Evolutionary conservation across 2,888 invertebrate species (phyloP).

Genomic region (Platycheirus albimanus): DNA sequence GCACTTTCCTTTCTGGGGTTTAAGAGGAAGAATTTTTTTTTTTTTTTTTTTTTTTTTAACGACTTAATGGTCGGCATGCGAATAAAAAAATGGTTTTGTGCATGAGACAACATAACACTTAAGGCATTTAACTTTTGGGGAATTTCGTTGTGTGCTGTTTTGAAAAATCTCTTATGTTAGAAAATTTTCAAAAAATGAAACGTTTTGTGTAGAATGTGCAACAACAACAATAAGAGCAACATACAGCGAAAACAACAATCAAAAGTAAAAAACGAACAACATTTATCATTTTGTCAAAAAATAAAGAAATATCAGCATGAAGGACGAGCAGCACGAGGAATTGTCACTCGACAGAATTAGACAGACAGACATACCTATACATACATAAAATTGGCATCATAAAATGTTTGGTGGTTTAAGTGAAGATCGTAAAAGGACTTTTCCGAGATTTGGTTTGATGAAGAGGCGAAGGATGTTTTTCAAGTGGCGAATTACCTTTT

Average conservation of each 20-base stretch:
- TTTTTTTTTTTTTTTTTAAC: slow-evolving; percentile 9
- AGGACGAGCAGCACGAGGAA: slow-evolving; percentile 13
- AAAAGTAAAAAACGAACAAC: slow-evolving; percentile 45
- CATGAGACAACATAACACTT: slow-evolving; percentile 60
- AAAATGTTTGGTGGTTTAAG: slow-evolving; percentile 36
- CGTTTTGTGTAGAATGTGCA: neutral
- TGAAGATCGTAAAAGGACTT: slow-evolving; percentile 28
- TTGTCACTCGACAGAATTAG: neutral
- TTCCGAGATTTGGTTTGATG: slow-evolving; percentile 3
- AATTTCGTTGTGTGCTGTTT: slow-evolving; percentile 8
- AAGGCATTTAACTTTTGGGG: slow-evolving; percentile 42
- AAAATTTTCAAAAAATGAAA: slow-evolving; percentile 29
- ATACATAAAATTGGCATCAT: slow-evolving; percentile 33
- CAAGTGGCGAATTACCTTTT: neutral
- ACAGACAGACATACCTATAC: neutral
- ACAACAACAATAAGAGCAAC: slow-evolving; percentile 21
- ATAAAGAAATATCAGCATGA: slow-evolving; percentile 10
- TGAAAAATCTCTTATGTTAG: slow-evolving; percentile 37
- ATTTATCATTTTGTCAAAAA: slow-evolving; percentile 64
- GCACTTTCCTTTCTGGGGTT: slow-evolving; percentile 15
- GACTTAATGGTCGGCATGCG: slow-evolving; percentile 53
- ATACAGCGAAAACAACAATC: slow-evolving; percentile 42
- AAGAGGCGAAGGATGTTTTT: neutral
- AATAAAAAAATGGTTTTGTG: slow-evolving; percentile 36
- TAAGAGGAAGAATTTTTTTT: slow-evolving; percentile 2